A percentile compares a stretch with the other conserved stretches of the same genome.
These are phyloP conservation scores for Cosmia pyralina DNA, from an alignment of 2,888 invertebrate species.

Conservation along the genomic window DNA sequence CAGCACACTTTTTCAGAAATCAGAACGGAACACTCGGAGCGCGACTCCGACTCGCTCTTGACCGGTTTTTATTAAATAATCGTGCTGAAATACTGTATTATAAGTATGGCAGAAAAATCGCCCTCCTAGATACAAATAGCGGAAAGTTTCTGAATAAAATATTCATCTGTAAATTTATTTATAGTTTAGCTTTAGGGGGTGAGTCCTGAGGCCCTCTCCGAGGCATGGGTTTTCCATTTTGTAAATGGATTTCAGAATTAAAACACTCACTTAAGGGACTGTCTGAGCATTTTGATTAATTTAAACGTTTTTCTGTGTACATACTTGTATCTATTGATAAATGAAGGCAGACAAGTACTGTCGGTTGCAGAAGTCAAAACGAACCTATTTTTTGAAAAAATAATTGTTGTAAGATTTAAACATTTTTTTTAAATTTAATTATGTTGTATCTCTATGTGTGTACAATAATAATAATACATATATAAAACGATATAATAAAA, in stretches of 20 bases:
- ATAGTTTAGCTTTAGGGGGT: constrained; percentile 63
- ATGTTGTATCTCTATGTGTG: too few species aligned
- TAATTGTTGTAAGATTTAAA: neutral
- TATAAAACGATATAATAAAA: too few species aligned
- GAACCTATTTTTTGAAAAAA: neutral
- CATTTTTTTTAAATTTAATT: too few species aligned
- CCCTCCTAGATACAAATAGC: constrained; percentile 55
- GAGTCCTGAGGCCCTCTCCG: constrained; percentile 54
- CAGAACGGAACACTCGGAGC: too few species aligned
- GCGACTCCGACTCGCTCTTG: too few species aligned
- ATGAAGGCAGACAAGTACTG: neutral
- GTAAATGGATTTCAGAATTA: constrained; percentile 86
- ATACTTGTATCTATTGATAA: neutral
- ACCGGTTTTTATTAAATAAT: too few species aligned
- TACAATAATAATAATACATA: too few species aligned
- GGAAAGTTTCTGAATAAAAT: constrained; percentile 71
- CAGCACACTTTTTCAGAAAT: too few species aligned
- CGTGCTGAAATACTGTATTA: constrained; percentile 11
- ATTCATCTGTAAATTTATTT: constrained; percentile 71
- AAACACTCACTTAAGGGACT: constrained; percentile 76
- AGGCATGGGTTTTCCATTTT: constrained; percentile 74
- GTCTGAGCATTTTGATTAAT: constrained; percentile 72
- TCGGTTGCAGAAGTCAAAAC: neutral
- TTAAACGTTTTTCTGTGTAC: constrained; percentile 44
- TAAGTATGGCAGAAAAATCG: constrained; percentile 44